Percentiles rank a stretch among this genome's conserved stretches.
phyloP scores from a whole-genome alignment of 2,888 invertebrate species.

The Thumatha senex region DNA sequence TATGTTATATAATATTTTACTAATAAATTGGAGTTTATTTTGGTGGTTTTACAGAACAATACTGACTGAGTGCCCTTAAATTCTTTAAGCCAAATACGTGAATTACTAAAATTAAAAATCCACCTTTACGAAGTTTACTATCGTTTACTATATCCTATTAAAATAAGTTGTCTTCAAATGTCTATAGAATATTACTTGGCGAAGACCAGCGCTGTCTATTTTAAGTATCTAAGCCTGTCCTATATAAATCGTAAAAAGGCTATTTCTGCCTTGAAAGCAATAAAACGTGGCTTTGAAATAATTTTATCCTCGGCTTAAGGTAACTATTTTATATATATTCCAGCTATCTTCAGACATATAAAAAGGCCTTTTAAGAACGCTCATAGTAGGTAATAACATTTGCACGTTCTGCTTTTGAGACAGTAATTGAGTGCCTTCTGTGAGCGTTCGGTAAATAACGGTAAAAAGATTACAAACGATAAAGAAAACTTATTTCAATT shows the following conservation, averaged over 20 bases:
- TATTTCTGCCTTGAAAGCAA: conserved; percentile 53
- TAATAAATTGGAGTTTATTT: conserved; percentile 3
- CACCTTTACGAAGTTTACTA: not conserved
- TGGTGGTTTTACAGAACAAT: conserved; percentile 14
- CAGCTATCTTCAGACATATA: conserved; percentile 8
- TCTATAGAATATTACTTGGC: conserved; percentile 1
- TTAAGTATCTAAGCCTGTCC: conserved; percentile 41
- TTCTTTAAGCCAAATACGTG: conserved; percentile 7
- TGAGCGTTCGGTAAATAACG: too few species aligned
- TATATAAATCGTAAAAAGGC: conserved; percentile 54
- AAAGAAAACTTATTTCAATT: too few species aligned
- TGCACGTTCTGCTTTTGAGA: conserved; percentile 27
- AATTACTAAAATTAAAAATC: conserved; percentile 3
- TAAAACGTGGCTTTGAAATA: conserved; percentile 54
- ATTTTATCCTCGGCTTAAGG: conserved; percentile 48
- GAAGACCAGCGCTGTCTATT: conserved; percentile 30
- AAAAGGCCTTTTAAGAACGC: conserved; percentile 38
- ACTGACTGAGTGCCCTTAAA: conserved; percentile 10
- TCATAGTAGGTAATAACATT: conserved; percentile 35
- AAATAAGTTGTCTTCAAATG: not conserved
- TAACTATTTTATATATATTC: conserved; percentile 20
- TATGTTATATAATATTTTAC: too few species aligned
- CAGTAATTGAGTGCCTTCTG: not conserved
- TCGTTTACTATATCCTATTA: not conserved
- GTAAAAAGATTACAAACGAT: too few species aligned